Conservation (phyloP, 1,140 invertebrate species). For the Dendrolimus kikuchii region DNA sequence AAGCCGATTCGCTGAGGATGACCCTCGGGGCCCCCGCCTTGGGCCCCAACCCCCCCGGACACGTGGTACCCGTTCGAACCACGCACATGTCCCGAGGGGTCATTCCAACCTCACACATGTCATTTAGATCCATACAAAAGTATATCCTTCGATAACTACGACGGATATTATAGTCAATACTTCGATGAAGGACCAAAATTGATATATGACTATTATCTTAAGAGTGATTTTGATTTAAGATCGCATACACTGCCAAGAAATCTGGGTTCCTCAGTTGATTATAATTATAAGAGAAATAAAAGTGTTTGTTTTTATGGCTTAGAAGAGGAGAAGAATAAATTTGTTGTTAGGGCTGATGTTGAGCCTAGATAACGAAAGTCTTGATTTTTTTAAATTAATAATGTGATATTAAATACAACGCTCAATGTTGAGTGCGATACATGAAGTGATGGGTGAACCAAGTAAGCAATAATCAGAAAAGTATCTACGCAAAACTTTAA, state of each 20-base stretch:
- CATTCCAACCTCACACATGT: conserved; percentile 36
- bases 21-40: conserved; percentile 58
- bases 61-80: conserved; percentile 36
- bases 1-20: conserved; percentile 67
- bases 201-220: conserved; percentile 56
- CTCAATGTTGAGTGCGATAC: too few relatives aligned
- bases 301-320: conserved; percentile 53
- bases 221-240: conserved; percentile 49
- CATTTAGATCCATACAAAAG: conserved; percentile 34
- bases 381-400: conserved; percentile 1
- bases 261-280: conserved; percentile 44
- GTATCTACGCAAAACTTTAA: too few relatives aligned
- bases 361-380: conserved; percentile 47
- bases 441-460: too few relatives aligned
- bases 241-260: conserved; percentile 55
- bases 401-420: too few relatives aligned
- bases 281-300: conserved; percentile 37
- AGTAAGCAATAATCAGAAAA: too few relatives aligned
- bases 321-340: conserved; percentile 31
- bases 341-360: conserved; percentile 46
- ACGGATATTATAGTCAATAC: conserved; percentile 57
- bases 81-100: conserved; percentile 49
- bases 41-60: conserved; percentile 51
- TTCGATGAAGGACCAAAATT: conserved; percentile 52
- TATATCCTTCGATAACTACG: conserved; percentile 39